Evolutionary conservation across 2,888 invertebrate species (phyloP).

Genomic region (Criorhina ranunculi): DNA sequence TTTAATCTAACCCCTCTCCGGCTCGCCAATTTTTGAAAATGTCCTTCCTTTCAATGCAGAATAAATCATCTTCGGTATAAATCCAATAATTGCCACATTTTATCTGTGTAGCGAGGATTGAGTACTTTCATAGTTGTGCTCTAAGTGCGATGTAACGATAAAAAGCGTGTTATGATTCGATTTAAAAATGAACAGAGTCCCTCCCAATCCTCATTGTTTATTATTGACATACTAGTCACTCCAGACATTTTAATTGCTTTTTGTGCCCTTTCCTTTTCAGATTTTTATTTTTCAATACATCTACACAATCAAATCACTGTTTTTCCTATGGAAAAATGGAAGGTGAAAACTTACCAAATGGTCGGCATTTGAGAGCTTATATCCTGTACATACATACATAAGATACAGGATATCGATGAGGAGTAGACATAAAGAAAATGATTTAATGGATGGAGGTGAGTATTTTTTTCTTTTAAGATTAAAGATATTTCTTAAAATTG

Average conservation of each 20-base stretch:
- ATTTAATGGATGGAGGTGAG: not conserved
- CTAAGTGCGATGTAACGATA: too few relatives aligned
- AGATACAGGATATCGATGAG: not conserved
- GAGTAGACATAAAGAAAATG: not conserved
- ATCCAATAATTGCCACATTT: not conserved
- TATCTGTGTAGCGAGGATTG: too few relatives aligned
- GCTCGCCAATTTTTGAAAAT: too few relatives aligned
- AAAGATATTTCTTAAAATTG: too few relatives aligned
- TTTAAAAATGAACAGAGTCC: not conserved
- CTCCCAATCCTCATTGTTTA: not conserved
- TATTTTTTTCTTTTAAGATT: too few relatives aligned
- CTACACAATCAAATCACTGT: not conserved
- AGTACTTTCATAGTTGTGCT: not conserved
- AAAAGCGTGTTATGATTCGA: conserved; percentile 3
- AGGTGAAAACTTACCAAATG: too few relatives aligned
- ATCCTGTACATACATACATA: too few relatives aligned
- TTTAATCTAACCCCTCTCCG: too few relatives aligned
- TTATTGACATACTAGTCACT: not conserved
- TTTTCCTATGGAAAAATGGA: not conserved
- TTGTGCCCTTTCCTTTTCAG: not conserved
- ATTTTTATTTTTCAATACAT: not conserved
- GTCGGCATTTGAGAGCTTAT: too few relatives aligned
- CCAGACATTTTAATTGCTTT: conserved; percentile 41
- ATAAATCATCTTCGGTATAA: not conserved
- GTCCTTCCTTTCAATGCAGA: not conserved